These are phyloP conservation scores for Tylochromis polylepis DNA, from an alignment of 2,113 vertebrate genomes.

Conservation along the genomic window DNA sequence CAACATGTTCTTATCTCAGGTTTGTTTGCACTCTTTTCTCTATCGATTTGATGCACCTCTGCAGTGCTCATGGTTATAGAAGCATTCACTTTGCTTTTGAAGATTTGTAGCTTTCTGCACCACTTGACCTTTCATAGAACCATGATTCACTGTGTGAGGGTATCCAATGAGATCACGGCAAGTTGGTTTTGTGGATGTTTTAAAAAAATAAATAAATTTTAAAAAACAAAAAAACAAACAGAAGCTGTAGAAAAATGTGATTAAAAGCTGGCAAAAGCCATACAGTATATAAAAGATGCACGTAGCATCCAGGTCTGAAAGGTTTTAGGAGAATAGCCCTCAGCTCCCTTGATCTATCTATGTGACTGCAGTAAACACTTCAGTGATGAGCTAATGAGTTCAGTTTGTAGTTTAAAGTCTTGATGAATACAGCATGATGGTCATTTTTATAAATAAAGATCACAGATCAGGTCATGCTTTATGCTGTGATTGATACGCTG, in stretches of 20 bases:
- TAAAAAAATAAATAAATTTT: neutral
- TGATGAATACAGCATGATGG: neutral
- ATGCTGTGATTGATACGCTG: neutral
- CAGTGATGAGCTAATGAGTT: neutral
- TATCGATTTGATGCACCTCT: neutral
- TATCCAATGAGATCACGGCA: neutral
- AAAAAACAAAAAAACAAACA: neutral
- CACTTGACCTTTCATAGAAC: neutral
- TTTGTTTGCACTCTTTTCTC: neutral
- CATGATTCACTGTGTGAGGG: neutral
- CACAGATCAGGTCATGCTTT: neutral
- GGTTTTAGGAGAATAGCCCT: neutral
- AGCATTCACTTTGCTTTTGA: neutral
- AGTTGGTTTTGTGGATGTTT: neutral
- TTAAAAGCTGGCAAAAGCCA: neutral
- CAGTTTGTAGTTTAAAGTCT: neutral
- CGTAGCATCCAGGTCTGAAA: neutral
- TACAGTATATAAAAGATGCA: neutral
- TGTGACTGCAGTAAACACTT: neutral
- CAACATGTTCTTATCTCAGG: neutral
- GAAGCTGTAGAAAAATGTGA: neutral
- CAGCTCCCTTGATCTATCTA: neutral
- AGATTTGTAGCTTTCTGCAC: neutral
- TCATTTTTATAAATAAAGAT: neutral
- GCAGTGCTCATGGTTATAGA: neutral